phyloP scores from a whole-genome alignment of 2,113 vertebrate species.

The Desmodus rotundus region DNA sequence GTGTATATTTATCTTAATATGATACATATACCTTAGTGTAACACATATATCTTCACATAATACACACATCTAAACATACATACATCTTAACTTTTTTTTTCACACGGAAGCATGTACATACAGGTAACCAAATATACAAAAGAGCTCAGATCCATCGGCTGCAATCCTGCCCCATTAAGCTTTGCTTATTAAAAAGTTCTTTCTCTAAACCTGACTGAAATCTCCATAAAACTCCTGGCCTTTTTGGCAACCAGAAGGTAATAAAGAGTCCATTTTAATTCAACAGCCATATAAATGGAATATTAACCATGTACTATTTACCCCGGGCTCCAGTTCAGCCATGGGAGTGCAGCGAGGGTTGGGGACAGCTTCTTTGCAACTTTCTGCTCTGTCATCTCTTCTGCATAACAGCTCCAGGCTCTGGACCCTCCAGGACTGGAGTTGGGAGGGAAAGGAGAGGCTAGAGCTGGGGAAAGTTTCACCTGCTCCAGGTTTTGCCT shows the following conservation, averaged over 20 bases:
- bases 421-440: neutral
- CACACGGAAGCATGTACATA: neutral
- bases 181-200: neutral
- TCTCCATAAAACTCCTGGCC: neutral
- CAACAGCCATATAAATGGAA: neutral
- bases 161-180: neutral
- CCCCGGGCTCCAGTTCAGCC: accelerated
- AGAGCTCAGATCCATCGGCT: neutral
- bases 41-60: neutral
- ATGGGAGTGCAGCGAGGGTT: accelerated
- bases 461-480: too few species aligned
- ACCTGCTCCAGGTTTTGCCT: neutral
- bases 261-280: too few species aligned
- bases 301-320: neutral
- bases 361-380: too few species aligned
- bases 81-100: too few species aligned
- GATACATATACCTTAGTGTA: neutral
- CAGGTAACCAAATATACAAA: neutral
- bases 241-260: neutral
- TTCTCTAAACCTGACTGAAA: neutral
- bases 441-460: neutral
- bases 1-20: neutral
- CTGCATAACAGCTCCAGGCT: accelerated
- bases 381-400: neutral
- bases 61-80: neutral